These are phyloP conservation scores for Strix aluco DNA, from an alignment of 2,113 vertebrate species.

Conservation along the genomic window DNA sequence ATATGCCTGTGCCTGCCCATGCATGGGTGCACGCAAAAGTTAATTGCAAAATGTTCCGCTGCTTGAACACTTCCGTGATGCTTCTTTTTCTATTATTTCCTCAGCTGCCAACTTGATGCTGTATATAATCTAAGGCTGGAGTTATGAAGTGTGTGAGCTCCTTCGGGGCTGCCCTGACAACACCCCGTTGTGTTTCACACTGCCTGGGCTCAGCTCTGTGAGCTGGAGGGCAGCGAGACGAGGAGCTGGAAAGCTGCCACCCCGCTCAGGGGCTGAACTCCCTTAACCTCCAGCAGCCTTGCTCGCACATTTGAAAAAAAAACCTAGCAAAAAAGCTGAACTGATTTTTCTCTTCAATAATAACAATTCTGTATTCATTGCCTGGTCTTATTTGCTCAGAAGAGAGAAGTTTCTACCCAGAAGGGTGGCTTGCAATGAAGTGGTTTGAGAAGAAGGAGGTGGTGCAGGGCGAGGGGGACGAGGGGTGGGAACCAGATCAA, in stretches of 20 bases:
- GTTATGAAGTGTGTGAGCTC: neutral
- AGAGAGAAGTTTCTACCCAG: neutral
- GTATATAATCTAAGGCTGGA: neutral
- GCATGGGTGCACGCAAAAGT: neutral
- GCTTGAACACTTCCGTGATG: neutral
- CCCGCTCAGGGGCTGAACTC: rapidly evolving
- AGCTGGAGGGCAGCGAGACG: neutral
- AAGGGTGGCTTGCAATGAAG: rapidly evolving
- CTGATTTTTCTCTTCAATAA: neutral
- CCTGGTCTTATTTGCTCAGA: rapidly evolving
- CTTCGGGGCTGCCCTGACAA: neutral
- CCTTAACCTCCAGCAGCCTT: neutral
- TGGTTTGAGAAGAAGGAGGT: rapidly evolving
- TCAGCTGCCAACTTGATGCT: neutral
- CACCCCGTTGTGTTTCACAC: neutral
- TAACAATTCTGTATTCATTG: no score
- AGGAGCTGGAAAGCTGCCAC: neutral
- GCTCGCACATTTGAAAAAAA: neutral
- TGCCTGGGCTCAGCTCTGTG: neutral
- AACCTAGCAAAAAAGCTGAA: neutral
- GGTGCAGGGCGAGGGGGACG: rapidly evolving
- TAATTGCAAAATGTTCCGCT: neutral
- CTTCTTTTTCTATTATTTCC: neutral
- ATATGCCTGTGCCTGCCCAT: rapidly evolving
- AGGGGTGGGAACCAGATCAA: neutral